phyloP scores from a whole-genome alignment of 1,140 invertebrate species.

The Megathymus violae region DNA sequence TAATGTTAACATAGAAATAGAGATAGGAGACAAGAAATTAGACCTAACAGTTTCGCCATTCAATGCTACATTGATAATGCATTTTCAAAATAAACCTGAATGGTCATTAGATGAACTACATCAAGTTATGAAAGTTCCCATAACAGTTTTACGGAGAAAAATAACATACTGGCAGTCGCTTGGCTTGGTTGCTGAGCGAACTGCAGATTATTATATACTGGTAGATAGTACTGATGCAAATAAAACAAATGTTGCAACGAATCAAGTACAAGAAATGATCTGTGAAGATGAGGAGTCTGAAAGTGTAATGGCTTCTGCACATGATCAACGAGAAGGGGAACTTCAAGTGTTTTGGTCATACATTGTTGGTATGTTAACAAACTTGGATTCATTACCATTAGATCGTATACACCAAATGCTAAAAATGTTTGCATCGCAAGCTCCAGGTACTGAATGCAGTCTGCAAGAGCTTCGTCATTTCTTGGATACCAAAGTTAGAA shows the following conservation, averaged over 20 bases:
- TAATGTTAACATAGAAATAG: slow-evolving; percentile 95
- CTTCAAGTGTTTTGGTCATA: slow-evolving; percentile 98
- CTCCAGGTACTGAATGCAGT: slow-evolving; percentile 94
- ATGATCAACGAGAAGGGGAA: slow-evolving; percentile 96
- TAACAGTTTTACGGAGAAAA: slow-evolving; percentile 91
- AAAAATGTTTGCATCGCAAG: slow-evolving; percentile 96
- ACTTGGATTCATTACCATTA: slow-evolving; percentile 95
- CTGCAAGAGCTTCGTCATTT: slow-evolving; percentile 94
- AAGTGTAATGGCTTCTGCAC: slow-evolving; percentile 95
- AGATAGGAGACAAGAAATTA: slow-evolving; percentile 92
- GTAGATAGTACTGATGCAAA: slow-evolving; percentile 87
- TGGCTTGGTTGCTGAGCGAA: slow-evolving; percentile 91
- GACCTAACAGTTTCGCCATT: slow-evolving; percentile 95
- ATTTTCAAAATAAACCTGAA: slow-evolving; percentile 94
- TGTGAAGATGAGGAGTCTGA: slow-evolving; percentile 96
- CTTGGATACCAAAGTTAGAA: slow-evolving; percentile 95
- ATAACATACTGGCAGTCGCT: slow-evolving; percentile 96
- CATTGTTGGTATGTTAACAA: slow-evolving; percentile 98
- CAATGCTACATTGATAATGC: slow-evolving; percentile 96
- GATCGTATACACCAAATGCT: slow-evolving; percentile 98
- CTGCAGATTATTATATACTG: slow-evolving; percentile 90
- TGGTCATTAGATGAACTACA: slow-evolving; percentile 94
- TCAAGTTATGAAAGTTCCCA: slow-evolving; percentile 92
- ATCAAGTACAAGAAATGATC: slow-evolving; percentile 86
- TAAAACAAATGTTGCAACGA: slow-evolving; percentile 63